Percentiles rank a stretch among this genome's conserved stretches.
Evolutionary conservation across 2,113 vertebrate species (phyloP).

Genomic region (Xyliphius kryptos): DNA sequence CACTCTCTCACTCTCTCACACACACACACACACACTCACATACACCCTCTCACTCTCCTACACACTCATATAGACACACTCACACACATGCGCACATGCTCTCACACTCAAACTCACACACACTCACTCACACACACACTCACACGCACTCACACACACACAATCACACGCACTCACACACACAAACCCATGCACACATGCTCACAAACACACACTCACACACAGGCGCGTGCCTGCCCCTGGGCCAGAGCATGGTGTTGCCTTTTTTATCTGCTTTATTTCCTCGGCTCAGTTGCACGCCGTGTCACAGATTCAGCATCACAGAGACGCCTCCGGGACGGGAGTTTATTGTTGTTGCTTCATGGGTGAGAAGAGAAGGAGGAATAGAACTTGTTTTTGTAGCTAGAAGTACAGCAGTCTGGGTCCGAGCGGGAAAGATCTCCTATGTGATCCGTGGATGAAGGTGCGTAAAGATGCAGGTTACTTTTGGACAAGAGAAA

Average conservation of each 20-base stretch:
- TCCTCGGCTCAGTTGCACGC: background rate
- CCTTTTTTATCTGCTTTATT: background rate
- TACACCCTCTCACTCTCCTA: too few relatives aligned
- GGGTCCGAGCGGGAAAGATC: background rate
- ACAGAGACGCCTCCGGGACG: background rate
- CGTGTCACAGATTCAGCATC: background rate
- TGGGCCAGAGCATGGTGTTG: constrained; percentile 4
- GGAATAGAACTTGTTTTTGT: background rate
- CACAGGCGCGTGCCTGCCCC: background rate
- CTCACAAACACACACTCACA: constrained; percentile 39
- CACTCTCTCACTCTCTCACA: too few relatives aligned
- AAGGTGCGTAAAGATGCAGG: background rate
- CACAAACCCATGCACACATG: constrained; percentile 38
- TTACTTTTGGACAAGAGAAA: constrained; percentile 9
- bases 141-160: constrained; percentile 43
- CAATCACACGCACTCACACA: constrained; percentile 29
- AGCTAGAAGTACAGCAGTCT: background rate
- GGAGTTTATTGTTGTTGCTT: constrained; percentile 11
- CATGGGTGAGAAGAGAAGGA: background rate
- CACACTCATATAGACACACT: too few relatives aligned
- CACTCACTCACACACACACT: constrained; percentile 14
- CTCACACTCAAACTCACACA: too few relatives aligned
- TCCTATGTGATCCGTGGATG: background rate
- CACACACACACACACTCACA: too few relatives aligned
- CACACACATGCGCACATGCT: too few relatives aligned